Conservation (phyloP, 2,113 vertebrate species). For the Pseudorhombus dupliciocellatus region DNA sequence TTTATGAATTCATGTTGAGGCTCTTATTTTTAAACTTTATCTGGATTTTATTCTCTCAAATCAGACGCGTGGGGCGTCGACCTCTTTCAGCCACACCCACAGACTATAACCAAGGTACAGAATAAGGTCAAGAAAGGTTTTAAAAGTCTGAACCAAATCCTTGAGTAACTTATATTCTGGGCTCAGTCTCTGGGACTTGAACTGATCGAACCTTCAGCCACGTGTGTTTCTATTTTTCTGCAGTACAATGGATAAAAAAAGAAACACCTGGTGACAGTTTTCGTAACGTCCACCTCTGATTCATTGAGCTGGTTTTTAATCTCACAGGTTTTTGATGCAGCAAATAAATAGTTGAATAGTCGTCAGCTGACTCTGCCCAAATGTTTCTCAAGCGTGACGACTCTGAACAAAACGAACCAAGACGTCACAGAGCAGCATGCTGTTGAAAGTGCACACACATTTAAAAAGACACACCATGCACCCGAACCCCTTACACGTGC, state of each 20-base stretch:
- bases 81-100: no score
- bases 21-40: no score
- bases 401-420: slow-evolving; percentile 81
- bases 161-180: no score
- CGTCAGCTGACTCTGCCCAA: no score
- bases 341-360: slow-evolving; percentile 42
- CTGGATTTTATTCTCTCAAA: no score
- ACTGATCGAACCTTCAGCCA: background rate
- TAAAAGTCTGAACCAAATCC: no score
- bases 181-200: no score
- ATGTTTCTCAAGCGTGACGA: slow-evolving; percentile 75
- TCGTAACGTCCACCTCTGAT: slow-evolving; percentile 1
- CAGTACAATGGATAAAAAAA: background rate
- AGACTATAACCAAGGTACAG: no score
- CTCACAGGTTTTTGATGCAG: slow-evolving; percentile 12
- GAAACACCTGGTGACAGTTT: background rate
- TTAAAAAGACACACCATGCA: background rate
- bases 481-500: slow-evolving; percentile 71
- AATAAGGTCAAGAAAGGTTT: no score
- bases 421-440: slow-evolving; percentile 94
- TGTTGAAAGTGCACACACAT: slow-evolving; percentile 85
- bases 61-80: no score
- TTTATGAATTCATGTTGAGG: no score
- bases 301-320: slow-evolving; percentile 20
- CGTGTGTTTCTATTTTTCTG: background rate